Evolutionary conservation across 2,113 vertebrate genomes (phyloP), one percentile per base, ranked within the genome.

Genomic region (Zingel zingel): DNA sequence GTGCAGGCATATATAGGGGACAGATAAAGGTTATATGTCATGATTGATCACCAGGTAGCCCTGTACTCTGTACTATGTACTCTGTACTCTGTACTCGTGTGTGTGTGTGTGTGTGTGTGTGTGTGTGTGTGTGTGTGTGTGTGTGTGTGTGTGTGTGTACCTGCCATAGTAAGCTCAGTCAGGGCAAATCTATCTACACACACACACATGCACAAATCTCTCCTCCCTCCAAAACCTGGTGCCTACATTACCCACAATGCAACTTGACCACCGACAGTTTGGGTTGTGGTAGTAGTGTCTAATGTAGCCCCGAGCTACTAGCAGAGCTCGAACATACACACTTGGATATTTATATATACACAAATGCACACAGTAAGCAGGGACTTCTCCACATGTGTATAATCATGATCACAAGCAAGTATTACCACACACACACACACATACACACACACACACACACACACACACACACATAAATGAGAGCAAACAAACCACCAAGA

Each of bases 11-110:
- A 18, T 12, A 14, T 33, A 57, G 47, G 63, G 27, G 69, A 47
- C 68, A 76, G 85, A 83, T 83, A 43, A 72, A 86, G 45, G 66
- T 88, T 90, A 84, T 68, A 67, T 51, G 68, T 48, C 79, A 85
- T 74, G 79, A 85, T 64, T 68, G 79, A 85, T 87, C 76, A 81
- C 64, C 83, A 87, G 85, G 85, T 87, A 75, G 59, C 47, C 64
- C 53, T 21, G 53, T 54, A 54, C 53, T 53, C 11, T 27, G 27
- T 27, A 27, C 27, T 27, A 0, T 27, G 27, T 27, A 27, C 2
- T 2, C 27, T 27, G 27, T 27, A 27, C 27, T 27, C 3, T 27
- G n/a, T n/a, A n/a, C n/a, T n/a, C n/a, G 27, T 69, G 59, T 76
- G 59, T 70, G 59, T 33, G 4, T 66, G 43, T 62, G 33, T 33